Percentiles rank a stretch among this genome's conserved stretches.
These are phyloP conservation scores for Sinelater perroti DNA, from an alignment of 2,888 invertebrate genomes.

Conservation along the genomic window DNA sequence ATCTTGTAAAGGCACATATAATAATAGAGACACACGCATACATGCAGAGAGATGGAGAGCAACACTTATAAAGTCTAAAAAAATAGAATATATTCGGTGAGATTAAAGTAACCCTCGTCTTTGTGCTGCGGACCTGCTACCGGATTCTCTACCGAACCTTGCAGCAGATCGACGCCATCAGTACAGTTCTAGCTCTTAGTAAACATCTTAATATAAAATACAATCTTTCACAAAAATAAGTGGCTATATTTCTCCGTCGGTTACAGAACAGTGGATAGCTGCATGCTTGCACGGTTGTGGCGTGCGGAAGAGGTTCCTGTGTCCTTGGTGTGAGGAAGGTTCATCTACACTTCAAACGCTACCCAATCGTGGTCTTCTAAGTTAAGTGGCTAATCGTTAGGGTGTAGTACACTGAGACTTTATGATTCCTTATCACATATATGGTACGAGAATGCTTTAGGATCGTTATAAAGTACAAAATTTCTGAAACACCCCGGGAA, in stretches of 20 bases:
- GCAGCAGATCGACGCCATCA: conserved; percentile 6
- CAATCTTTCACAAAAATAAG: conserved; percentile 28
- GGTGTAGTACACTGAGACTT: too few species aligned
- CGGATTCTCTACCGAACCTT: neutral
- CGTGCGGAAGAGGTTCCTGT: too few species aligned
- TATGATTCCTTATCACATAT: too few species aligned
- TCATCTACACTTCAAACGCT: too few species aligned
- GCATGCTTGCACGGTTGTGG: neutral
- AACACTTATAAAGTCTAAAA: conserved; percentile 33
- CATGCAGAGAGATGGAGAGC: conserved; percentile 19
- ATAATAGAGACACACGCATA: conserved; percentile 31
- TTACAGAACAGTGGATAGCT: neutral
- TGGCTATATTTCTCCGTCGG: conserved; percentile 4
- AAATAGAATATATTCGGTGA: conserved; percentile 21
- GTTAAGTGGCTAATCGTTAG: too few species aligned
- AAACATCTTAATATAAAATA: conserved; percentile 29
- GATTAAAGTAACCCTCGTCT: conserved; percentile 11
- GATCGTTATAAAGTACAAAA: too few species aligned
- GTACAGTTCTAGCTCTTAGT: conserved; percentile 17
- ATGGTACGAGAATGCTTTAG: too few species aligned
- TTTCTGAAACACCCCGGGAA: too few species aligned
- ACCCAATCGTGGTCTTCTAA: too few species aligned
- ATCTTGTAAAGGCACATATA: conserved; percentile 33
- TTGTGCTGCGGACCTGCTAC: conserved; percentile 1
- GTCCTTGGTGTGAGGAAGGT: too few species aligned